Base-by-base conservation (phyloP, 2,888 invertebrate species). In the Suillia variegata region DNA sequence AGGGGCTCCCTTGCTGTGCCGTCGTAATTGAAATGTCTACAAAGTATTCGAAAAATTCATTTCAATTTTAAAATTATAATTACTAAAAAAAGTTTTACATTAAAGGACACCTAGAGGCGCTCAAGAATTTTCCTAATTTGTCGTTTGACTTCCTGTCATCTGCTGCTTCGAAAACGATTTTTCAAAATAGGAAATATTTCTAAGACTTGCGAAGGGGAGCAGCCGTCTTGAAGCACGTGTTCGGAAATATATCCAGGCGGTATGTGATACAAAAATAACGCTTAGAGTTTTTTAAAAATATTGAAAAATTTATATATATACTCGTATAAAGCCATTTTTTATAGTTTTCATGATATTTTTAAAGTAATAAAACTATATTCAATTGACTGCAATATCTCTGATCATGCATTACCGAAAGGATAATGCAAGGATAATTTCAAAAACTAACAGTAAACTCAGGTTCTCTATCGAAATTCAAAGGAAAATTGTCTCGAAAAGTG, bases 111-210 rank as follows among this genome's bases (percentile, higher is more conserved):
- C 26, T 26, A 6, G 10, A 26, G 26, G 10, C 10, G 6, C 26
- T 26, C 10, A 26, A 26, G 26, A 26, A n/a, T 38, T 38, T n/a
- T 13, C 38, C 67, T 69, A 69, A 69, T 69, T 69, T 69, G 69
- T 69, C 74, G 69, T 73, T 73, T 74, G 67, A 75, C 74, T 73
- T 76, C 75, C 75, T 76, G 75, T 70, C 75, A 75, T 74, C 75
- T 74, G 75, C 67, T 68, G 62, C 13, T 12, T 38, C 15, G 18
- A 45, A 45, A 45, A 45, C 17, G 10, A 45, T 18, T 45, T 45
- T 45, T 45, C 45, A 45, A 18, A 45, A 45, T 18, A 45, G 5
- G 5, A 45, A 17, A 38, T 8, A 38, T 26, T 26, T 26, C 10
- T 26, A 10, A 6, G 26, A 6, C 26, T 26, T 6, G 26, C 10